Evolutionary conservation across 2,113 vertebrate genomes (phyloP), one percentile per base, ranked within the genome.

Genomic region (Menidia beryllina): DNA sequence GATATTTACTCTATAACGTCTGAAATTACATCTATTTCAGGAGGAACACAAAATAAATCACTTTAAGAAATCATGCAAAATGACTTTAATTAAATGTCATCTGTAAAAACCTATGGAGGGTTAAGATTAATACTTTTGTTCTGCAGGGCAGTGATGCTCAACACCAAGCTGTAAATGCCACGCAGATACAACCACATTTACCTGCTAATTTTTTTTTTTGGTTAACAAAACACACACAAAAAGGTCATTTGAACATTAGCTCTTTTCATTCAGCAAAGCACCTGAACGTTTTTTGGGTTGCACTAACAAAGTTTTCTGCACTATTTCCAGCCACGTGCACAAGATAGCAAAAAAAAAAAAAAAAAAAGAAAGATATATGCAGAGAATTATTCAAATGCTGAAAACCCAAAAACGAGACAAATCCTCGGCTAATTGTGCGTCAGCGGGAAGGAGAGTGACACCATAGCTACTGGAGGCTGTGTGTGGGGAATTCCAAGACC

Each of bases 41-140:
- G 43, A 63, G 51, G 74, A 57, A 51, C 72, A 73, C 69, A 82
- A 80, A 57, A 21, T 38, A 50, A 52, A 30, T 20, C 3, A 1
- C 38, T 58, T 64, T n/a, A 38, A 49, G 48, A 77, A 78, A 69
- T 56, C 5, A 73, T 76, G 21, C n/a, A 34, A 78, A 73, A 67
- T 58, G 20, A 39, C 68, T 67, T 75, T 81, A 84, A 84, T 84
- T 77, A 69, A 69, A 58, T 87, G 67, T 72, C 75, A 71, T 57
- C 63, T 77, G 25, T 58, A 58, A 65, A 41, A 80, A 75, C 38
- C 26, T 3, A 25, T 24, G 21, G 48, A 49, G 67, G 64, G 70
- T 67, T 70, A 67, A 68, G 51, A 72, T 72, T 67, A 60, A 73
- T 62, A 54, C 25, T 23, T 78, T 73, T 68, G 57, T 68, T 76